These are phyloP conservation scores for Chaetops frenatus DNA, from an alignment of 2,113 vertebrate species.

Conservation along the genomic window DNA sequence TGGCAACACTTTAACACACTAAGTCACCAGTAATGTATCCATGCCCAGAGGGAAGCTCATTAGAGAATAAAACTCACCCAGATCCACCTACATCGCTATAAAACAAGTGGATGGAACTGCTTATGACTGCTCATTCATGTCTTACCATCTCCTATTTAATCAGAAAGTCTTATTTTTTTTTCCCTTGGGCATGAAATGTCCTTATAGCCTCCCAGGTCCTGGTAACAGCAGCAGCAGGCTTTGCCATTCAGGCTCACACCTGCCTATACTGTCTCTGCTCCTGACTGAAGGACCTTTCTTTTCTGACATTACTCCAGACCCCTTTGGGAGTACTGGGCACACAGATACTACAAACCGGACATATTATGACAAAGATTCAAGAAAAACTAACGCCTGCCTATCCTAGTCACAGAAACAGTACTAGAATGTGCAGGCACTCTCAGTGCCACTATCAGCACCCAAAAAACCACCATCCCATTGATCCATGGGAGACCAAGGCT, in stretches of 20 bases:
- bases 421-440: neutral
- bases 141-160: neutral
- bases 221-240: neutral
- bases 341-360: neutral
- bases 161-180: neutral
- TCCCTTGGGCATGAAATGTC: neutral
- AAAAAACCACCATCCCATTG: neutral
- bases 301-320: neutral
- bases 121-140: neutral
- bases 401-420: neutral
- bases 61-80: neutral
- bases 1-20: neutral
- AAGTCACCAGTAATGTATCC: neutral
- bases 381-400: neutral
- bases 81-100: neutral
- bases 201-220: neutral
- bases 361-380: neutral
- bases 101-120: neutral
- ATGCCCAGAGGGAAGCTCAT: neutral
- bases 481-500: accelerated
- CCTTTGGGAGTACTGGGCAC: neutral
- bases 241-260: neutral
- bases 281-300: neutral
- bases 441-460: neutral
- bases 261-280: neutral